Base-by-base conservation (phyloP, 2,113 vertebrate species). In the Bagarius yarrelli region DNA sequence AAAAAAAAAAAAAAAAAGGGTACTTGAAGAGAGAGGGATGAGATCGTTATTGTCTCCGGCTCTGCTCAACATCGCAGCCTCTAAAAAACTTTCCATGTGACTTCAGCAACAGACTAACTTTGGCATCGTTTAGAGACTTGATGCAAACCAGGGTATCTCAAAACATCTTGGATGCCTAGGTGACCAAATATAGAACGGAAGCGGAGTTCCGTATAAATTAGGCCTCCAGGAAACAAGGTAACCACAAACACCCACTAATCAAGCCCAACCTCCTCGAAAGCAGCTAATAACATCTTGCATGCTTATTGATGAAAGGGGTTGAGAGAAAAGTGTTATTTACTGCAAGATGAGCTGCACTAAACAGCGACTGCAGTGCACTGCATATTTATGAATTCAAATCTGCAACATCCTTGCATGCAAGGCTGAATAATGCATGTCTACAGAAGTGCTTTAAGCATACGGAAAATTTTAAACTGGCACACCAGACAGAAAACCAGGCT, bases 341-440 rank as follows among this genome's bases (percentile, higher is more conserved):
- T 50, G 30, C 36, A 40, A 40, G n/a, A n/a, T n/a, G n/a, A n/a
- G n/a, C n/a, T n/a, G n/a, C 9, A 47, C 44, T 47, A 47, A 47
- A 67, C 60, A 57, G 18, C 0, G 4, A 47, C 60, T 76, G 72
- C 70, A 75, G 80, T 44, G 9, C 61, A 76, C 32, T 59, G 44
- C 63, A 32, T 67, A 76, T 76, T 75, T 53, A 64, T 75, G 67
- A 64, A 76, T 59, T 57, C 59, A 8, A 47, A 53, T 53, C 16
- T 27, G 30, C 59, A 53, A 50, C 47, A 55, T 74, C 59, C 53
- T 64, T 30, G 4, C 52, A 32, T 67, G 61, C 1, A 27, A 70
- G 27, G 25, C 53, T 77, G 55, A 81, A 76, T 81, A 81, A 57
- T 67, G 61, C 47, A 81, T 47, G 21, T 13, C 18, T 57, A 30